Evolutionary conservation across 2,797 vertebrate species (phyloP).

Genomic region (Falco concolor): DNA sequence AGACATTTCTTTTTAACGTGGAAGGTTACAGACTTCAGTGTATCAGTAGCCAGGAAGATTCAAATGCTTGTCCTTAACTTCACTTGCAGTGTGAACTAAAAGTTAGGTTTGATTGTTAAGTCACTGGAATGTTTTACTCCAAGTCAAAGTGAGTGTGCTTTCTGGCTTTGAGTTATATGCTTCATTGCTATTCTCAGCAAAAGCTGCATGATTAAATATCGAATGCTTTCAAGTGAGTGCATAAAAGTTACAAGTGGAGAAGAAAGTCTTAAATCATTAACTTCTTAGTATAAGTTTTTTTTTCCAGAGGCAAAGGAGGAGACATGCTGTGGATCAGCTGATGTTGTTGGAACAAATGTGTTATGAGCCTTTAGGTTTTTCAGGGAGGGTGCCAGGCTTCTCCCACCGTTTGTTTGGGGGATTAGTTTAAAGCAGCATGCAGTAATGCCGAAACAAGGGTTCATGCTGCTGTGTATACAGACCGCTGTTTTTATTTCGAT

Average conservation of each 20-base stretch:
- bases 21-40: not conserved
- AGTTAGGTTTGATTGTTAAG: not conserved
- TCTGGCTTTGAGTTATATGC: not conserved
- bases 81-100: rapidly evolving
- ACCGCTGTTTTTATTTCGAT: not conserved
- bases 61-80: not conserved
- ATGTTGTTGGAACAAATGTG: not conserved
- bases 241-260: not conserved
- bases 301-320: not conserved
- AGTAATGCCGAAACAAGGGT: not conserved
- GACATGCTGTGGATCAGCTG: not conserved
- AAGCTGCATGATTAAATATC: not conserved
- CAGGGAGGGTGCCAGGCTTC: not conserved
- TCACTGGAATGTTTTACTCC: not conserved
- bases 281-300: not conserved
- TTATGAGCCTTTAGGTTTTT: not conserved
- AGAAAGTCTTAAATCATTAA: not conserved
- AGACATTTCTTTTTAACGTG: not conserved
- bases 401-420: not conserved
- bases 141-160: not conserved
- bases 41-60: not conserved
- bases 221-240: not conserved
- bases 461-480: not conserved
- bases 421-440: not conserved
- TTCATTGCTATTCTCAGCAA: not conserved